Evolutionary conservation across 2,888 invertebrate species (phyloP), one percentile per base, ranked within the genome.

Genomic region (Polylopha cassiicola): DNA sequence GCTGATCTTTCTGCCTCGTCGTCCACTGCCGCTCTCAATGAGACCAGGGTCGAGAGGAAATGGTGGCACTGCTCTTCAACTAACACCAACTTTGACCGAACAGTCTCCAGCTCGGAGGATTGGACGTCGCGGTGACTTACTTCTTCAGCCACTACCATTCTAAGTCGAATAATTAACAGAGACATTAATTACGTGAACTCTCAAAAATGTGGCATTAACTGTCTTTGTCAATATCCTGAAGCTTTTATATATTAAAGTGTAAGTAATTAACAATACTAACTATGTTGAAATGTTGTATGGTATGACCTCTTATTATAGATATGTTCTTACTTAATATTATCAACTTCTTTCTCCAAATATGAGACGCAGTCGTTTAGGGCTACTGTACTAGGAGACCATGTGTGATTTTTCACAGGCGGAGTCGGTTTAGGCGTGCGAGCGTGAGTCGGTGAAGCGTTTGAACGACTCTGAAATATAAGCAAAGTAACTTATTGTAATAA

Each of bases 1-100:
- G 75, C 73, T 0, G 87, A 62, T 2, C 87, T 61, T 5, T 79
- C 73, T 0, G 80, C 74, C 51, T 89, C 88, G 26, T 87, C 87
- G 4, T 87, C 87, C 1, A 88, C 71, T 0, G 81, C 77, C 0
- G 75, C 75, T 2, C 87, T 61, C 5, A 89, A 51, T 0, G 85
- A 76, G 2, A 73, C 73, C 36, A 89, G 59, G 10, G 76, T 76
- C 0, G 79, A 74, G 1, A 86, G 59, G 47, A 86, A 72, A 51
- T 85, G 86, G 53, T 82, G 79, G 14, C 71, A 70, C 1, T 72
- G 61, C 41, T 85, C 82, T 27, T 86, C 86, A 7, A 78, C 72
- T 36, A 84, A 59, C n/a, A 76, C 63, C 41, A 85, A 49, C 52
- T 81, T 80, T 2, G 76, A 60, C n/a, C 80, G 75, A 1, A 86